Base-by-base conservation (phyloP, 2,113 vertebrate species). In the Lontra canadensis region DNA sequence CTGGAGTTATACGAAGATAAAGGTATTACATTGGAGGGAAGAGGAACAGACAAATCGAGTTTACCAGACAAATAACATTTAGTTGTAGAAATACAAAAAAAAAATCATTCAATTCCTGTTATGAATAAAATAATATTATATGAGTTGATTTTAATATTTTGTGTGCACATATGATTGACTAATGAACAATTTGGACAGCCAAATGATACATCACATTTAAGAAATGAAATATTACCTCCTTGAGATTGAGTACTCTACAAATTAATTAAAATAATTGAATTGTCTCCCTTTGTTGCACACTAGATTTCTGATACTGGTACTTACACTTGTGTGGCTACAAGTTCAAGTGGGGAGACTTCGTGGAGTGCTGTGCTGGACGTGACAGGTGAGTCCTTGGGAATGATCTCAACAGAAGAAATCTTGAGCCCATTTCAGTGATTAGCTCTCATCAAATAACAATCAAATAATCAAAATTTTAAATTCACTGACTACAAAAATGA, bases 321-420 rank as follows among this genome's bases (percentile, higher is more conserved):
- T 91, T 99, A 99, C 52, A 99, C 99, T 11, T 99, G 99, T 55
- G 99, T 99, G 98, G 99, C 99, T 9, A 99, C 99, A 73, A 99
- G 99, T 98, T 99, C 99, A 91, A 99, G 99, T 95, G 99, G 99
- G 9, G 99, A 99, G 97, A 99, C 99, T 0, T 99, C 99, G 6
- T 99, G 99, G 99, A 99, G 99, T 84, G 99, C 99, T 74, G 99
- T 99, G 95, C 98, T 99, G 96, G 99, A 99, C 96, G 99, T 99
- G 89, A 99, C 99, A 98, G 99, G 99, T 99, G 98, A 95, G 96
- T 44, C 79, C 31, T n/a, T 17, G 31, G 17, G 55, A 94, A 86
- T 17, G 67, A 31, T 42, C 21, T 67, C n/a, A 61, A 15, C 11
- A 83, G 25, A 31, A 90, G 47, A n/a, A 69, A 84, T 31, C 67